Evolutionary conservation across 2,113 vertebrate species (phyloP).

Genomic region (Mustela nigripes): DNA sequence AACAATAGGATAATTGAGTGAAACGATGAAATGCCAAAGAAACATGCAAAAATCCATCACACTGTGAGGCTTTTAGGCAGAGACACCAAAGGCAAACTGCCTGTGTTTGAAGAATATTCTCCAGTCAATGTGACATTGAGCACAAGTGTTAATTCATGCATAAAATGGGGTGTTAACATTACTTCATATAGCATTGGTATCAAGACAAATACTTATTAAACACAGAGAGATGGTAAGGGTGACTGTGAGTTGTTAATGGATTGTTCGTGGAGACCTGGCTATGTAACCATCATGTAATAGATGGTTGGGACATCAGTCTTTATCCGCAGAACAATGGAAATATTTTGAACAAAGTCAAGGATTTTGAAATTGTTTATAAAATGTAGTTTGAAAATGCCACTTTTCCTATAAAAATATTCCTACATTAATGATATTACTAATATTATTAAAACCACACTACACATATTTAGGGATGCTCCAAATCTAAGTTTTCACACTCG

Average conservation of each 20-base stretch:
- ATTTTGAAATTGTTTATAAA: not conserved
- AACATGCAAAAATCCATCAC: not conserved
- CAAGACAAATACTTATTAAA: not conserved
- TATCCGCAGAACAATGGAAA: not conserved
- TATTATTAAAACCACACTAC: not conserved
- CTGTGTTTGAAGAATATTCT: not conserved
- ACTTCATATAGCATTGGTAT: not conserved
- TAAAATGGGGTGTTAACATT: not conserved
- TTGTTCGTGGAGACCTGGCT: not conserved
- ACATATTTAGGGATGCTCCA: not conserved
- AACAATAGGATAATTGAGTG: not conserved
- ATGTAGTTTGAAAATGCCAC: not conserved
- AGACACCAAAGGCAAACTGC: not conserved
- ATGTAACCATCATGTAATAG: not conserved
- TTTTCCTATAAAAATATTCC: not conserved
- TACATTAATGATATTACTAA: not conserved
- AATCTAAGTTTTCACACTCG: not conserved
- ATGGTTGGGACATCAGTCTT: not conserved
- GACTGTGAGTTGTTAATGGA: not conserved
- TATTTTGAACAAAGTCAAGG: not conserved
- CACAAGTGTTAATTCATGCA: not conserved
- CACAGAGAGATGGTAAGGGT: not conserved
- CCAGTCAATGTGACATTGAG: not conserved
- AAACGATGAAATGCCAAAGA: not conserved
- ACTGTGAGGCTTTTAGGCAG: not conserved